Evolutionary conservation across 2,113 vertebrate species (phyloP).

Genomic region (Siniperca chuatsi): DNA sequence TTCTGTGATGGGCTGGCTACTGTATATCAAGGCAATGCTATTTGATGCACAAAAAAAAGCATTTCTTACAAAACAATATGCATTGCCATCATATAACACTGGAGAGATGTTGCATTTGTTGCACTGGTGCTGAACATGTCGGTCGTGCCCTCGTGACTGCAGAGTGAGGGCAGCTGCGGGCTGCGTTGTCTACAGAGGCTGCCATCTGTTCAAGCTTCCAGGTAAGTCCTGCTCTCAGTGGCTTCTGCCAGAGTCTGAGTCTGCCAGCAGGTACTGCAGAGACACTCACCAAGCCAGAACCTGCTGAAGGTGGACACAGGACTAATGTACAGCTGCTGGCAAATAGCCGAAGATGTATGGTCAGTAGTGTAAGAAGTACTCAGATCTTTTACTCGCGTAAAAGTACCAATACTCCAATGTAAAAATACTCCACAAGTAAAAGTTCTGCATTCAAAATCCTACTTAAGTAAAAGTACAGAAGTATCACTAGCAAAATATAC

Average conservation of each 20-base stretch:
- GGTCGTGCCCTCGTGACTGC: neutral
- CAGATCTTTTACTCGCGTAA: neutral
- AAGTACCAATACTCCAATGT: neutral
- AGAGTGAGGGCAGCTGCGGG: neutral
- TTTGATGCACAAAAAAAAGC: neutral
- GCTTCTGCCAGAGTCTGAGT: neutral
- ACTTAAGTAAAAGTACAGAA: too few relatives aligned
- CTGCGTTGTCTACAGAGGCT: neutral
- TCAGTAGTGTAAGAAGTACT: neutral
- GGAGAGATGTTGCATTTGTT: neutral
- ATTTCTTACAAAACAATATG: neutral
- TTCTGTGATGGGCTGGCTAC: neutral
- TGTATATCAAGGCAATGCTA: neutral
- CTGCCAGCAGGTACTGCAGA: neutral
- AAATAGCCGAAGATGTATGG: neutral
- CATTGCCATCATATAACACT: neutral
- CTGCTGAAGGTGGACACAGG: neutral
- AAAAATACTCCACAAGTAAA: neutral
- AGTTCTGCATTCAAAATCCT: neutral
- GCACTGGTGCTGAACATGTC: neutral
- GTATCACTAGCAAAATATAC: too few relatives aligned
- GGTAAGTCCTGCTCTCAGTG: conserved; percentile 6
- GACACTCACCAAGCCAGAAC: neutral
- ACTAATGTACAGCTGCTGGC: neutral
- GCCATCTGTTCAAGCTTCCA: neutral